Conservation (phyloP, 1,140 invertebrate genomes). For the Sinonovacula constricta region DNA sequence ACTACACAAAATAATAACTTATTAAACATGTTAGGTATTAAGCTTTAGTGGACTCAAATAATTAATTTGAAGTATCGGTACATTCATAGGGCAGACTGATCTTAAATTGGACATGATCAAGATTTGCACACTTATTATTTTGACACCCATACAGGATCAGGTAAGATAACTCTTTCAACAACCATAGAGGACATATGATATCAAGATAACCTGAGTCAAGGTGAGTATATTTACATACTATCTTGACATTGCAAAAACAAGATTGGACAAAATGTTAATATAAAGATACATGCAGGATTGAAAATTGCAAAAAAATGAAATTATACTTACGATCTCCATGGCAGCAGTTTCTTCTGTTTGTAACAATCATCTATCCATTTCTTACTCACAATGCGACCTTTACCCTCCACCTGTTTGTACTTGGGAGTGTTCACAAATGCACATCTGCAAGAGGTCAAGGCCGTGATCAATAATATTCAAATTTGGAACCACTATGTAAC, state of each 20-base stretch:
- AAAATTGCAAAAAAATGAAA: background rate
- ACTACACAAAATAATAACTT: too few relatives aligned
- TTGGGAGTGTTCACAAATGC: slow-evolving; percentile 94
- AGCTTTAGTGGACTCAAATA: too few relatives aligned
- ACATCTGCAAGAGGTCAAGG: slow-evolving; percentile 83
- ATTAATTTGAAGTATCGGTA: too few relatives aligned
- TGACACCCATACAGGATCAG: too few relatives aligned
- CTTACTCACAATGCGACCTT: slow-evolving; percentile 85
- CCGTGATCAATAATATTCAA: background rate
- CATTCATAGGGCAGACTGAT: too few relatives aligned
- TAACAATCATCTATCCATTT: slow-evolving; percentile 88
- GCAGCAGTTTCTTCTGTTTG: slow-evolving; percentile 82
- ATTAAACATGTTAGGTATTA: too few relatives aligned
- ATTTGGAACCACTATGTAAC: background rate
- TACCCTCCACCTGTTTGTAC: slow-evolving; percentile 85
- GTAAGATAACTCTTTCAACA: too few relatives aligned
- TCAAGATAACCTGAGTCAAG: too few relatives aligned
- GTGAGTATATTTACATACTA: too few relatives aligned
- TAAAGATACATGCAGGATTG: background rate
- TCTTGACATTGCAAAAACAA: background rate
- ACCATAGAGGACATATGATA: too few relatives aligned
- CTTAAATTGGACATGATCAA: too few relatives aligned
- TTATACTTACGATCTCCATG: slow-evolving; percentile 83
- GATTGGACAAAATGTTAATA: background rate
- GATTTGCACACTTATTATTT: too few relatives aligned